Percentiles rank a stretch among this genome's conserved stretches.
phyloP scores from a whole-genome alignment of 2,797 vertebrate species.

The Trichosurus vulpecula region DNA sequence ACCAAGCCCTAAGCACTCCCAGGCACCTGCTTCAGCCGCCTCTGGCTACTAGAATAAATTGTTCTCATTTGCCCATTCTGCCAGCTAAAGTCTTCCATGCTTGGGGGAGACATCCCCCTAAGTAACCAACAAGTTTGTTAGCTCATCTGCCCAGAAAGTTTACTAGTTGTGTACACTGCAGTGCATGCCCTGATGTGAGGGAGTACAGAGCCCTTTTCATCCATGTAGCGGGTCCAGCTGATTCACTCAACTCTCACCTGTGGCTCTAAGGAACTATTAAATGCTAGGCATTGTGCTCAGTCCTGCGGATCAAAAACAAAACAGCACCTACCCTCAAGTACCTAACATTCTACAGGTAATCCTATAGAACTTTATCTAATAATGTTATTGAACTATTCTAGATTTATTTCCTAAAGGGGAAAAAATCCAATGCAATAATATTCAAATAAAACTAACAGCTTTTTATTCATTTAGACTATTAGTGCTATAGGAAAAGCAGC shows the following conservation, averaged over 20 bases:
- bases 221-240: background rate
- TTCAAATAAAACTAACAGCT: background rate
- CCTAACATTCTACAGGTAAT: background rate
- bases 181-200: too few species aligned
- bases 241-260: background rate
- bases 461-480: background rate
- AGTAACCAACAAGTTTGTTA: background rate
- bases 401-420: background rate
- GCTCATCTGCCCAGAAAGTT: background rate
- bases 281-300: background rate
- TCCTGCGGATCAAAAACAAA: background rate
- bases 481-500: background rate
- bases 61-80: too few species aligned
- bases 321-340: background rate
- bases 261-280: background rate
- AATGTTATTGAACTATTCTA: background rate
- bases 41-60: too few species aligned
- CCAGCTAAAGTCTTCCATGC: background rate
- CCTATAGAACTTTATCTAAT: background rate
- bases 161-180: background rate
- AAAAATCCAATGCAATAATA: background rate
- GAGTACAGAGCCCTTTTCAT: background rate
- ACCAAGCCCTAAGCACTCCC: background rate
- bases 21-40: background rate
- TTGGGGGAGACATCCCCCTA: background rate